A percentile compares a stretch with the other conserved stretches of the same genome.
phyloP scores from a whole-genome alignment of 2,113 vertebrate species.

The Anarhynchus alexandrinus region DNA sequence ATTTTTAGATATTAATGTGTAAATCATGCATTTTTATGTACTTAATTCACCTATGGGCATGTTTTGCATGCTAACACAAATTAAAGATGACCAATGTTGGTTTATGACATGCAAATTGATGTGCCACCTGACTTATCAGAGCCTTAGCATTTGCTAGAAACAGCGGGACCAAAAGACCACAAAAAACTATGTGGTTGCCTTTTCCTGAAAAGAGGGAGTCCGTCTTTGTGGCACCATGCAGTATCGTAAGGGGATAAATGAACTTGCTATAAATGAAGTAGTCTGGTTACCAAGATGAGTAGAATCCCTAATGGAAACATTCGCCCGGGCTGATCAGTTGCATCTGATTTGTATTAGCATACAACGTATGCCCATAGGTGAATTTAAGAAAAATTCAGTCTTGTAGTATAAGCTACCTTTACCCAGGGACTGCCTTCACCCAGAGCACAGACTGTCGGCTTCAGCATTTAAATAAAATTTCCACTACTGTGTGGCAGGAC shows the following conservation, averaged over 20 bases:
- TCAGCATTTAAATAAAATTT: neutral
- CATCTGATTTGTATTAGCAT: neutral
- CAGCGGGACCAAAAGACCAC: neutral
- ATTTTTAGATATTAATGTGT: neutral
- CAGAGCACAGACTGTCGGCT: neutral
- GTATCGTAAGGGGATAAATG: neutral
- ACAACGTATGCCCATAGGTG: neutral
- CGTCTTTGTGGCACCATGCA: neutral
- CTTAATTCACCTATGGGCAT: neutral
- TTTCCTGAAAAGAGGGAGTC: neutral
- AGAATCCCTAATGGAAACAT: neutral
- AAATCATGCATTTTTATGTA: neutral
- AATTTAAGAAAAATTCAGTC: neutral
- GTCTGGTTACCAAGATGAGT: neutral
- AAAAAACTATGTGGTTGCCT: neutral
- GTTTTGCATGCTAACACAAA: neutral
- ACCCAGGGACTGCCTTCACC: neutral
- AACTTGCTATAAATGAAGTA: neutral
- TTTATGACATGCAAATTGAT: neutral
- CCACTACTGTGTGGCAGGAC: neutral
- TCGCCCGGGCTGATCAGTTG: neutral
- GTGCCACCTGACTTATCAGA: neutral
- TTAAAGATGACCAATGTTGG: neutral
- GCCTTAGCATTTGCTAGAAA: neutral
- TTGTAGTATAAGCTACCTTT: neutral